Evolutionary conservation across 2,888 invertebrate species (phyloP), one percentile per base, ranked within the genome.

Genomic region (Xanthia togata): DNA sequence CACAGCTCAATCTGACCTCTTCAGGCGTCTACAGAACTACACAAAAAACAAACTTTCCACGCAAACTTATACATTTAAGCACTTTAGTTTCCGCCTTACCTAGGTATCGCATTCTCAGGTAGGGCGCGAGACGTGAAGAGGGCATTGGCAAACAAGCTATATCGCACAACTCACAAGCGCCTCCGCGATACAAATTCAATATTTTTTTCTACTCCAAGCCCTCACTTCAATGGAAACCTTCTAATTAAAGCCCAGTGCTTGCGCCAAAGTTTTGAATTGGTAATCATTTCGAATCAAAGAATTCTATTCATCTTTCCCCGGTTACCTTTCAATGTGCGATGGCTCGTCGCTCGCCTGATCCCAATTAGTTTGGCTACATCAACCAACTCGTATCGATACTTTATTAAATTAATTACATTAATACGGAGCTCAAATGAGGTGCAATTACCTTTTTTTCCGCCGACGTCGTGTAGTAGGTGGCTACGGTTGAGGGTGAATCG

Each of bases 281-380:
- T 95, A 95, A 96, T 96, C 93, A 94, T 91, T 93, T 90, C 90
- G 90, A 92, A 91, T 95, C 95, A 96, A 96, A 96, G 96, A 94
- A 91, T 93, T 91, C 88, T 90, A 91, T 91, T 89, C 89, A 91
- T 87, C 83, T 85, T 89, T 90, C 90, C 90, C 92, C 90, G 89
- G 91, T 90, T 86, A 87, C 85, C 81, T 84, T 83, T 82, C 88
- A 87, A 76, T 79, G 85, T 85, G 71, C 71, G 67, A 81, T 82
- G 77, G 79, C 76, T 81, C 76, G 85, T 77, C 73, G 63, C 84
- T 86, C 88, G 90, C 89, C 91, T 91, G 91, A 87, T 89, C 88
- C 91, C 93, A 94, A 94, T 93, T 93, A 93, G 90, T 92, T 90
- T 90, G 89, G 87, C 88, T 89, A 88, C 88, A 87, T 81, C 87